Evolutionary conservation across 2,113 vertebrate species (phyloP).

Genomic region (Tragulus kanchil): DNA sequence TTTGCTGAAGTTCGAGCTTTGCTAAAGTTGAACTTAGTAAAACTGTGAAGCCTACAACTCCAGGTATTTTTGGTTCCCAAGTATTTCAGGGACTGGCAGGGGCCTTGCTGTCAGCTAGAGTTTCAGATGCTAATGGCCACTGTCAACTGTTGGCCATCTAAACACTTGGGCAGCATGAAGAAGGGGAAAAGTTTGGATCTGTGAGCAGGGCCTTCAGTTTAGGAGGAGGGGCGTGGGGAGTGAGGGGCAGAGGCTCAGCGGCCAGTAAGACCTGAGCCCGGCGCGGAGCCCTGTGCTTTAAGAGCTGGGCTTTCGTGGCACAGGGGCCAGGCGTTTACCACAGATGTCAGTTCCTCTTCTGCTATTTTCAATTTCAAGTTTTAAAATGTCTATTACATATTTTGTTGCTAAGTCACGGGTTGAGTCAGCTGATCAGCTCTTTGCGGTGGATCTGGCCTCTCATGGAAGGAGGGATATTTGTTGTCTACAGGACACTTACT

Average conservation of each 20-base stretch:
- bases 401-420: neutral
- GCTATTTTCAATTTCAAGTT: neutral
- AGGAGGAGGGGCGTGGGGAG: neutral
- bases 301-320: neutral
- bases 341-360: neutral
- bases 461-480: neutral
- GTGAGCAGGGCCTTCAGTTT: neutral
- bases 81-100: neutral
- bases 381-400: neutral
- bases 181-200: neutral
- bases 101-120: neutral
- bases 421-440: neutral
- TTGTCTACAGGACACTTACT: neutral
- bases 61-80: neutral
- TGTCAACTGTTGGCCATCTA: neutral
- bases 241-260: neutral
- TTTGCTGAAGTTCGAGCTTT: neutral
- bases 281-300: fast-evolving
- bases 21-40: neutral
- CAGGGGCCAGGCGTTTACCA: neutral
- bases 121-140: neutral
- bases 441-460: neutral
- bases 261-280: fast-evolving
- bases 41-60: neutral
- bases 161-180: neutral